Base-by-base conservation (phyloP, 1,140 invertebrate species). In the Aphelenchoides avenae region DNA sequence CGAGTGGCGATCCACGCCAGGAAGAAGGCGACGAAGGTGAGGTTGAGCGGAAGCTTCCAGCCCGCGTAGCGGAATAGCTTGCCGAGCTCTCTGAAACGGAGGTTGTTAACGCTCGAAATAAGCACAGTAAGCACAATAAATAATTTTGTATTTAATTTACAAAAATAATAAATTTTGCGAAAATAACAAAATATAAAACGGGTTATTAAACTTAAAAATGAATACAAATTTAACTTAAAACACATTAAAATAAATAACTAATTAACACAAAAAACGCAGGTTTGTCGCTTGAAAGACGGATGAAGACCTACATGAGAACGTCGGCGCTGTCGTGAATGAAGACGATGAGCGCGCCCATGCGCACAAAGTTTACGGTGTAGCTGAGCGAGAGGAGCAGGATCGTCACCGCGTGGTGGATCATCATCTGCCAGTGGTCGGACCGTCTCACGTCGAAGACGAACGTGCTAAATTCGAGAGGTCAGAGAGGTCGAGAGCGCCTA, bases 391-490 rank as follows among this genome's bases (percentile, higher is more conserved):
- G 84, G 33, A 98, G 82, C 30, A 85, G 72, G 64, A 97, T 87
- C 2, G 92, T 94, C 3, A 89, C 87, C 71, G 92, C 84, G 75
- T 98, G 92, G 80, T 96, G 93, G 42, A 93, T 82, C 76, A 95
- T 91, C 91, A 97, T 96, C 82, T 96, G 89, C 86, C 88, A 89
- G 79, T 96, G 96, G 80, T 97, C 93, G 26, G 69, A 61, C 1
- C 73, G 52, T 15, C 55, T 49, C 7, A 77, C 66, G 46, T 75
- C 73, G 37, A 75, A 61, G 6, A 53, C 58, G 13, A 75, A 46
- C 11, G 68, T 62, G 42, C 70, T 75, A 47, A 64, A 73, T n/a
- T n/a, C n/a, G n/a, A n/a, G n/a, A n/a, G n/a, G n/a, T n/a, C n/a
- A n/a, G n/a, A n/a, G n/a, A n/a, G n/a, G n/a, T n/a, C n/a, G n/a